Evolutionary conservation across 2,113 vertebrate species (phyloP), one percentile per base, ranked within the genome.

Genomic region (Bos javanicus): DNA sequence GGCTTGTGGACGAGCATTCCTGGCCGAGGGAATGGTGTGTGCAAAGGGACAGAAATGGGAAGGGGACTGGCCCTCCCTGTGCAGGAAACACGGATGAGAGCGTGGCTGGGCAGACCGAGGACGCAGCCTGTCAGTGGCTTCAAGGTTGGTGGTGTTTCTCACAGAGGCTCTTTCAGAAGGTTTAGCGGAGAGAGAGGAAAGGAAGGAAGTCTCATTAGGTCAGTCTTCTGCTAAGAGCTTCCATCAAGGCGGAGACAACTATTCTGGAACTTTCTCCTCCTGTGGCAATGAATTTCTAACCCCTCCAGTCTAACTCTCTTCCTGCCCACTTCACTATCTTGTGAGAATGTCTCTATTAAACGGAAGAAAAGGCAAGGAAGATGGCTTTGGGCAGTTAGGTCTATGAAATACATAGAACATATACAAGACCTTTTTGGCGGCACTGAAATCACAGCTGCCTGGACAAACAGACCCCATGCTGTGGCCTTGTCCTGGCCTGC

Each of bases 41-140:
- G 60, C 5, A 10, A 1, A 54, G 10, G 46, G 50, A 9, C n/a
- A 64, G 81, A 78, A 46, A 5, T 6, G 54, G 60, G 64, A 59
- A 87, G 19, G 39, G 30, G 33, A 33, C 10, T 30, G 26, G 21
- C 16, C 25, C 15, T 50, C 46, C 5, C 5, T 16, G 33, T 10
- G 15, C 23, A 23, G 80, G 62, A 62, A 46, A 5, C 81, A 19
- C 7, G 52, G 8, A 1, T 7, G 5, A 9, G 26, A 15, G 10
- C 12, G 19, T 9, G 36, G 10, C 52, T 33, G 5, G 52, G 67
- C 5, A 0, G 64, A 9, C 2, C 0, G 16, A 19, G 57, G 30
- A 25, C 25, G 3, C 23, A 17, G 5, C 30, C 36, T 36, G 36
- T 36, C 36, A 36, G 50, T 6, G 59, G 26, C 30, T 26, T 76